phyloP scores from a whole-genome alignment of 2,113 vertebrate genomes.

The Sardina pilchardus region DNA sequence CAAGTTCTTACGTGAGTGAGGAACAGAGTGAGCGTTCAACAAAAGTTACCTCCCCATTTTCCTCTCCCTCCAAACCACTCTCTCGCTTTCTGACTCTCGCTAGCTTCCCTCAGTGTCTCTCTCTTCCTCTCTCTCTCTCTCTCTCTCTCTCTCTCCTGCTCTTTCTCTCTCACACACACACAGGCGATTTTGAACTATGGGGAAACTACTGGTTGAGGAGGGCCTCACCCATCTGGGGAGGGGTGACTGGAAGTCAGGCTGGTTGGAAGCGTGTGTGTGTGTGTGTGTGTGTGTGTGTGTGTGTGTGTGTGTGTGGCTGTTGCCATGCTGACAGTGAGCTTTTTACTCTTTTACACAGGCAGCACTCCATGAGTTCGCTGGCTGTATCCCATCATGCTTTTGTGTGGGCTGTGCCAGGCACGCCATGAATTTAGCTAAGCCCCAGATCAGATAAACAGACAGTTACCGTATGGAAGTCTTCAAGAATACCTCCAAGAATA shows the following conservation, averaged over 20 bases:
- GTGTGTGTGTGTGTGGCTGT: neutral
- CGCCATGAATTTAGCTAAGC: neutral
- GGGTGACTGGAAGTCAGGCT: neutral
- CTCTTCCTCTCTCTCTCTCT: neutral
- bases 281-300: neutral
- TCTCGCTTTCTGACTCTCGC: neutral
- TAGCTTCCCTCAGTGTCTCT: neutral
- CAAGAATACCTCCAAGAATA: neutral
- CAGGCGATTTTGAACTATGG: neutral
- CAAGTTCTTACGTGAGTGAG: neutral
- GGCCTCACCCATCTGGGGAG: neutral
- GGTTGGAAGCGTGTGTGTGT: neutral
- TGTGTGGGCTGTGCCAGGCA: neutral
- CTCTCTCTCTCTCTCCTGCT: neutral
- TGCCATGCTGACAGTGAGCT: neutral
- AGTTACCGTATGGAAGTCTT: neutral
- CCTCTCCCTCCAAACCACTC: neutral
- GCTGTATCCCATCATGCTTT: neutral
- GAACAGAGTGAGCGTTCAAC: neutral
- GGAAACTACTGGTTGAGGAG: conserved; percentile 3
- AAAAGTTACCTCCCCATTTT: neutral
- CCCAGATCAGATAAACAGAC: neutral
- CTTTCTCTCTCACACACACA: neutral
- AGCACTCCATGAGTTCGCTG: neutral
- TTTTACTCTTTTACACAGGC: neutral